Base-by-base conservation (phyloP, 2,888 invertebrate genomes). In the Ectemnius lituratus region DNA sequence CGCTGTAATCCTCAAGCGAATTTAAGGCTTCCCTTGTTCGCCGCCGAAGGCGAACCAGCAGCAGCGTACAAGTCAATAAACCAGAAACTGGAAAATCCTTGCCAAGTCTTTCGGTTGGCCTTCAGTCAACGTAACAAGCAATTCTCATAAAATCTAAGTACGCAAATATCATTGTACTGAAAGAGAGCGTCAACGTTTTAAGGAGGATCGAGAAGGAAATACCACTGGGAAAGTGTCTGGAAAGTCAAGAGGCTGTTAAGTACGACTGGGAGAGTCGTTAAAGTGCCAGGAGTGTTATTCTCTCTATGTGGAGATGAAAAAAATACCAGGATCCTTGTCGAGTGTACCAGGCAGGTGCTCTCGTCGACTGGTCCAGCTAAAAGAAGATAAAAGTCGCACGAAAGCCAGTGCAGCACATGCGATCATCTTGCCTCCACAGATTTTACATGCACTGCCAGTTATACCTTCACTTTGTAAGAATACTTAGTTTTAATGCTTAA, bases 331-430 rank as follows among this genome's bases (percentile, higher is more conserved):
- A 76, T 14, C 45, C 52, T 2, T 57, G 46, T 75, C 56, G 45
- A 67, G 75, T 72, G 72, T 66, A 75, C 8, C 46, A 11, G 67
- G 76, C 76, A 76, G 76, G 75, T 76, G 75, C 68, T 47, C 60
- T 37, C 8, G 8, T 37, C 8, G 68, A 75, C 75, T 76, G 76
- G 72, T 72, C 71, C 75, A 68, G 75, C 65, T 63, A 75, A 76
- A 68, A 66, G 46, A 28, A 76, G 62, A 75, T 72, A 75, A 76
- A 75, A 72, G 56, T 65, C 59, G 56, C 75, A 75, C 62, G 76
- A 60, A 20, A 68, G 75, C 72, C 76, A 72, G 72, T 68, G 71
- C 60, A 68, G 64, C 37, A 37, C 37, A 37, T 11, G 37, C 37
- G 37, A 37, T 37, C 37, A 1, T 37, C 37, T 37, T 37, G 37